Base-by-base conservation (phyloP, 1,140 invertebrate genomes). In the Solenopsis invicta region DNA sequence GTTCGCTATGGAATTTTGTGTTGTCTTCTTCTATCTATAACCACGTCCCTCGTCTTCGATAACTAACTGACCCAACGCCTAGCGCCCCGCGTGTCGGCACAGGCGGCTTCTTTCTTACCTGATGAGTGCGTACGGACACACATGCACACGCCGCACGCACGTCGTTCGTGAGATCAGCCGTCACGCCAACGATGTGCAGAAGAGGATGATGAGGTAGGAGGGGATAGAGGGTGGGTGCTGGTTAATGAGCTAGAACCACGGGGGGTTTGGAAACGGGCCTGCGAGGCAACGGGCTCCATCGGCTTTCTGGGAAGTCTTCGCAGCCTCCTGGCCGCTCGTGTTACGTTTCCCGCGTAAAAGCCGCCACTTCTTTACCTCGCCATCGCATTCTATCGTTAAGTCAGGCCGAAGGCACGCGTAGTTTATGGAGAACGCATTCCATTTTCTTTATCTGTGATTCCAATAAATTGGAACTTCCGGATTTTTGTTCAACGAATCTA, bases 31-130 rank as follows among this genome's bases (percentile, higher is more conserved):
- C 78, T 89, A 86, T 84, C 71, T 37, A 50, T 54, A 66, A 64
- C 82, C 48, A 8, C 41, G 76, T 91, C 88, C 67, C 82, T 87
- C 71, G 84, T 72, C 75, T 87, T 81, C 90, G 69, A 90, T 92
- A 92, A 94, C 93, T 94, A 93, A 94, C 94, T 93, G 94, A 95
- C 90, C 92, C 92, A 92, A 89, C 88, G 88, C 91, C 93, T 95
- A 95, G 94, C 95, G 93, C 94, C 95, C 94, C 92, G 94, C 94
- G 95, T 95, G 95, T 95, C 92, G 93, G 94, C 92, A 90, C 91
- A 95, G 94, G 94, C 94, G 94, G 94, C 94, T 95, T 87, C 93
- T 95, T 95, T 95, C 94, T 95, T 95, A 95, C 95, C 95, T 95
- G 94, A 94, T 94, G 92, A 93, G 74, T 91, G 89, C 82, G 87